Conservation (phyloP, 2,113 vertebrate genomes). For the Catharus fuscescens region DNA sequence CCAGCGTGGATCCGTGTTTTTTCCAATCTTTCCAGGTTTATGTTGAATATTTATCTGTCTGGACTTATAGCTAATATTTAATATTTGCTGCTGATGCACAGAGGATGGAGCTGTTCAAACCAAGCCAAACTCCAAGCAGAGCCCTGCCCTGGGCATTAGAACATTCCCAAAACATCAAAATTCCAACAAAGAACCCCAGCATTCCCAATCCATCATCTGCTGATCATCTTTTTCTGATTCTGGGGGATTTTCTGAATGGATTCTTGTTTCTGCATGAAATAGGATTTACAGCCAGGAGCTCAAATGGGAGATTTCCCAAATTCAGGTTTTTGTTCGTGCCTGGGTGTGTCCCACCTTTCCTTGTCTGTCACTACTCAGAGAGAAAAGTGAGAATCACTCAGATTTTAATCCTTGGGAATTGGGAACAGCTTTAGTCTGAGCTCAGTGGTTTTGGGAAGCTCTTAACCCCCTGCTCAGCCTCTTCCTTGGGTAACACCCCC, state of each 20-base stretch:
- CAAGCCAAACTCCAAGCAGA: background rate
- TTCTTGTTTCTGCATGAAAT: background rate
- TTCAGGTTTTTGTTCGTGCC: background rate
- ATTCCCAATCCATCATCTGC: background rate
- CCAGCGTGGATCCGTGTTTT: background rate
- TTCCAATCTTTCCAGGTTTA: accelerated
- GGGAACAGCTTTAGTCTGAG: background rate
- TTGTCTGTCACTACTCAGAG: background rate
- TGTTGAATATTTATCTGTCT: background rate
- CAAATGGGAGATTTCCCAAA: background rate
- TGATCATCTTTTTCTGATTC: background rate
- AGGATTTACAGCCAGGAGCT: background rate
- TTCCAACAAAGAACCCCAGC: background rate
- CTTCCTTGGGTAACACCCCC: background rate
- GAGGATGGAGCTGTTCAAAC: background rate
- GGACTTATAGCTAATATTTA: background rate
- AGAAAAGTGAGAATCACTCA: background rate
- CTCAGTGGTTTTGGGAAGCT: background rate
- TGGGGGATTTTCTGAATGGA: background rate
- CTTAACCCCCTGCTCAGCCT: background rate
- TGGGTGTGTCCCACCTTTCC: background rate
- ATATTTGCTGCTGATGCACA: background rate
- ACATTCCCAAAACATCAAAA: background rate
- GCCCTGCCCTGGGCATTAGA: background rate
- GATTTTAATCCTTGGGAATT: background rate